A percentile compares a stretch with the other conserved stretches of the same genome.
phyloP scores from a whole-genome alignment of 2,113 vertebrate genomes.

The Sprattus sprattus region DNA sequence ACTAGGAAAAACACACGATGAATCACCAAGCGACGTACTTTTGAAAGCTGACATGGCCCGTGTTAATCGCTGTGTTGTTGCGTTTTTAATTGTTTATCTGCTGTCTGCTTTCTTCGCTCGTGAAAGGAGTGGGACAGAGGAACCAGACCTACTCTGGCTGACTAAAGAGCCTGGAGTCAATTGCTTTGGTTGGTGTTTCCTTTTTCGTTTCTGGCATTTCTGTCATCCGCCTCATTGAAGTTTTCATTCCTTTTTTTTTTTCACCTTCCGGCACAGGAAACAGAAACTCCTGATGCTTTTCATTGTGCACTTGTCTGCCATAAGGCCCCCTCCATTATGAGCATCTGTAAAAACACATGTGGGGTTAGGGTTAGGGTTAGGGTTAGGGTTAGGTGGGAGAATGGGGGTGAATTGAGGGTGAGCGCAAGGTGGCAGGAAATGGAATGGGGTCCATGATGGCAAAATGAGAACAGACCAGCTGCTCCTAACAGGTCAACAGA shows the following conservation, averaged over 20 bases:
- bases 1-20: not conserved
- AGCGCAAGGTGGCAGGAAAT: not conserved
- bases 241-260: not conserved
- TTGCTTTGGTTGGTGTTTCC: not conserved
- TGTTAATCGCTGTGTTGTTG: conserved; percentile 29
- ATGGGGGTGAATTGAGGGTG: not conserved
- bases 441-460: not conserved
- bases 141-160: not conserved
- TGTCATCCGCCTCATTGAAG: not conserved
- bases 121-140: conserved; percentile 33
- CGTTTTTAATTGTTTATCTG: conserved; percentile 41
- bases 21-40: conserved; percentile 38
- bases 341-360: not conserved
- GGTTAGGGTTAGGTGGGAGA: too few relatives aligned
- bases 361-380: too few relatives aligned
- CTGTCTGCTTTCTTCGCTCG: conserved; percentile 18
- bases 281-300: not conserved
- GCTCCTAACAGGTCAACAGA: too few relatives aligned
- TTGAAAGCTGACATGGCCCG: conserved; percentile 20
- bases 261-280: not conserved
- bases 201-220: not conserved
- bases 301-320: not conserved
- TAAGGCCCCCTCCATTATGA: not conserved
- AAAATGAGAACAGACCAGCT: not conserved
- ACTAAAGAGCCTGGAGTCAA: too few relatives aligned